Base-by-base conservation (phyloP, 23 tunicate species). In the Styela plicata region DNA sequence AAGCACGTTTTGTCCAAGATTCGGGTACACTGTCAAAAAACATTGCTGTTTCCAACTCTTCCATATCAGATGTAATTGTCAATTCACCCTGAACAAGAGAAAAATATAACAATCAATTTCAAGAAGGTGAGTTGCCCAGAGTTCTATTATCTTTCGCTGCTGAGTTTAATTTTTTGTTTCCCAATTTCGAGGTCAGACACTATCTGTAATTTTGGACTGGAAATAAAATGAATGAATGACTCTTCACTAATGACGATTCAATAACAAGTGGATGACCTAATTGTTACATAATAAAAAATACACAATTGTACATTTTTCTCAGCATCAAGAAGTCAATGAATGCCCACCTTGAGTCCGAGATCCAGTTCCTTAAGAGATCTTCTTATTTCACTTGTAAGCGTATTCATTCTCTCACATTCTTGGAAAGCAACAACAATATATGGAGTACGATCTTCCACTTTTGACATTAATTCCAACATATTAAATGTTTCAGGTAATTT, bases 391-490 rank as follows among this genome's bases (percentile, higher is more conserved):
- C 64, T 87, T 23, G 92, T 96, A 52, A 96, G 79, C 16, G 66
- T 82, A 77, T 96, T 96, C 99, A 96, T 96, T 44, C 99, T 83
- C 86, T 96, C 99, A 68, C 99, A 96, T 80, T 96, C 99, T 70
- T 96, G 99, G 85, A 96, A 92, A n/a, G 97, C 99, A 2, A 96
- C 99, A n/a, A 96, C 99, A 63, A 91, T 82, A 74, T 96, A 96
- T n/a, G 99, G 99, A 33, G 94, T 96, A 10, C 92, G 75, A 71
- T 96, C 99, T 65, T 91, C 97, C 23, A 89, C 99, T 62, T 87
- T 91, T 27, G 87, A 63, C 7, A 91, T 27, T 85, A 96, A 37
- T 73, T 96, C 99, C 26, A 73, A 25, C 32, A 96, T 88, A 74
- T 91, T 91, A 67, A 96, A 96, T 53, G 81, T 88, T 63, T 91